Conservation (phyloP, 2,797 vertebrate genomes). For the Danio aesculapii region DNA sequence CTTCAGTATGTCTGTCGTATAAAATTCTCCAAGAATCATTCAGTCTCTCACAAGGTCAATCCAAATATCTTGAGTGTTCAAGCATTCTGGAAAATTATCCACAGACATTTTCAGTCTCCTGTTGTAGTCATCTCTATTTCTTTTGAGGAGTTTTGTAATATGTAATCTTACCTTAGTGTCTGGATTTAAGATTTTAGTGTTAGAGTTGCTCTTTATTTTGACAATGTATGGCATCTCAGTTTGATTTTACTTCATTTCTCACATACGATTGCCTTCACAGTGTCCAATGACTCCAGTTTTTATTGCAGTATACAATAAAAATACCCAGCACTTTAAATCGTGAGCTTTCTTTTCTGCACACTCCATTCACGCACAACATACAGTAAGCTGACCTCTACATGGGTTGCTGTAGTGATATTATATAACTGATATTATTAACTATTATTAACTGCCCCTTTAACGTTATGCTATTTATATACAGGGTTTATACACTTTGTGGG, state of each 20-base stretch:
- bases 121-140: not conserved
- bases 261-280: not conserved
- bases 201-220: not conserved
- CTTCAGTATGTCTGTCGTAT: not conserved
- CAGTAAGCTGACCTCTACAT: not conserved
- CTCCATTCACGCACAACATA: not conserved
- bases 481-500: not conserved
- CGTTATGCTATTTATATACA: not conserved
- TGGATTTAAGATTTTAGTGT: not conserved
- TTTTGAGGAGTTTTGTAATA: not conserved
- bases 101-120: not conserved
- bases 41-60: not conserved
- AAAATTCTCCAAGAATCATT: not conserved
- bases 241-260: slow-evolving; percentile 20
- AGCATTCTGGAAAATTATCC: not conserved
- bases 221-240: not conserved
- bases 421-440: not conserved
- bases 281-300: not conserved
- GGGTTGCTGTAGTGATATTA: not conserved
- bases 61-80: not conserved
- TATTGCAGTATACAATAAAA: slow-evolving; percentile 14
- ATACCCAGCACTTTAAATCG: not conserved
- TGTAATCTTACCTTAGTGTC: not conserved
- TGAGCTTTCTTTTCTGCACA: not conserved
- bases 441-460: not conserved